Base-by-base conservation (phyloP, 2,113 vertebrate genomes). In the Pachypanchax playfairii region DNA sequence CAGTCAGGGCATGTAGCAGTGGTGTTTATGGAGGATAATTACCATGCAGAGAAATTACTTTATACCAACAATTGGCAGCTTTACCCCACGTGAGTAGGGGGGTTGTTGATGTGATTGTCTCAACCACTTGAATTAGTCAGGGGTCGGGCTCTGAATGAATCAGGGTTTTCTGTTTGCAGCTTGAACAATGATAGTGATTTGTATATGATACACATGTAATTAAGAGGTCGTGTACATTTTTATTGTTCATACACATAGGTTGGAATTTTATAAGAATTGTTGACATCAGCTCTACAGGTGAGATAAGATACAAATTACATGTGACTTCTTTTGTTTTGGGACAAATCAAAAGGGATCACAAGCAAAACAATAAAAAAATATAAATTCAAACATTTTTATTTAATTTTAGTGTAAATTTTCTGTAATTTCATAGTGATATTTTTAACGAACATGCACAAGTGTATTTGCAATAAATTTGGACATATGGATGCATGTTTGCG, bases 21-120 rank as follows among this genome's bases (percentile, higher is more conserved):
- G 41, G 74, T 85, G 87, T 90, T 90, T 85, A 80, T 77, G 51
- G 39, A 63, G 82, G 58, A 73, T 85, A 83, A 88, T 90, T 85
- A 73, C 70, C 58, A 68, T 74, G 74, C 70, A 39, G 62, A 68
- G 73, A 79, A 84, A 87, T 88, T 88, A 83, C 75, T 79, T 63
- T 20, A 7, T 68, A 59, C 67, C 75, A 82, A 81, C 86, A 85
- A 80, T 64, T 79, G 80, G 59, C 74, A 66, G 74, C 63, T 67
- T 81, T 68, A 76, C 61, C 70, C 68, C 58, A 56, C 70, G 70
- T 55, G 60, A 79, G 63, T 59, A n/a, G 50, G 56, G 54, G 74
- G 72, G 77, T 82, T 82, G 80, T 60, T 72, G 59, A 75, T 65
- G 52, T 48, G 77, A 85, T 86, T 75, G 56, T 67, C 51, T 73